Conservation (phyloP, 2,113 vertebrate genomes). For the Macquaria ambigua region DNA sequence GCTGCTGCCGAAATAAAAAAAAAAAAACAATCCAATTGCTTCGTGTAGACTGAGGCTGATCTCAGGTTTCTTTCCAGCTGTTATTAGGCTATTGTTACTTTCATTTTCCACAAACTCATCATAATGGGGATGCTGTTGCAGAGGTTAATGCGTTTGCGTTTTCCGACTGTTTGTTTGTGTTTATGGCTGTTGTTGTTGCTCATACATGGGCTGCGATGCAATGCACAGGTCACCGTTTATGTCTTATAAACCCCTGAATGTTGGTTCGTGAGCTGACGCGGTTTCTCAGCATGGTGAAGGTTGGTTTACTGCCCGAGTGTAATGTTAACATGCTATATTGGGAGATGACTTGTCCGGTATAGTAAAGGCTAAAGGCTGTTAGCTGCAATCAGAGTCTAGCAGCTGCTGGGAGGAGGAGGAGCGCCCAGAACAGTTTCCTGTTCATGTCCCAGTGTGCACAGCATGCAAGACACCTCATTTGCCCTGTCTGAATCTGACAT, state of each 20-base stretch:
- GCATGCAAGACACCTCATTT: constrained; percentile 10
- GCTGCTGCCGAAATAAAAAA: not conserved
- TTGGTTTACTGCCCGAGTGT: not conserved
- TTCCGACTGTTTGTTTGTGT: constrained; percentile 16
- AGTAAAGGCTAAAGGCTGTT: constrained; percentile 36
- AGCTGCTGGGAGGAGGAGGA: constrained; percentile 51
- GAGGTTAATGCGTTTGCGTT: not conserved
- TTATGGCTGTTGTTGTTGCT: not conserved
- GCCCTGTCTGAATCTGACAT: not conserved
- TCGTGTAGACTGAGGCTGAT: not conserved
- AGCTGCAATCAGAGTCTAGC: constrained; percentile 61
- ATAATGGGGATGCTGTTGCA: not conserved
- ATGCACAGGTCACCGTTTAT: accelerated
- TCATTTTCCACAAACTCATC: not conserved
- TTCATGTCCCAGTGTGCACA: constrained; percentile 27
- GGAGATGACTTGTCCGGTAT: constrained; percentile 41
- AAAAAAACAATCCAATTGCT: not conserved
- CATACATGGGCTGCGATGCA: not conserved
- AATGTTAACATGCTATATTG: constrained; percentile 26
- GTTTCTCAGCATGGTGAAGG: not conserved
- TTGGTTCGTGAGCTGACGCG: not conserved
- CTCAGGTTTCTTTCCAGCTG: not conserved
- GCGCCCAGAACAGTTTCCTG: constrained; percentile 63
- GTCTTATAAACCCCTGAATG: not conserved
- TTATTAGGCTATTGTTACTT: not conserved